Base-by-base conservation (phyloP, 2,888 invertebrate species). In the Lasioglossum vierecki region DNA sequence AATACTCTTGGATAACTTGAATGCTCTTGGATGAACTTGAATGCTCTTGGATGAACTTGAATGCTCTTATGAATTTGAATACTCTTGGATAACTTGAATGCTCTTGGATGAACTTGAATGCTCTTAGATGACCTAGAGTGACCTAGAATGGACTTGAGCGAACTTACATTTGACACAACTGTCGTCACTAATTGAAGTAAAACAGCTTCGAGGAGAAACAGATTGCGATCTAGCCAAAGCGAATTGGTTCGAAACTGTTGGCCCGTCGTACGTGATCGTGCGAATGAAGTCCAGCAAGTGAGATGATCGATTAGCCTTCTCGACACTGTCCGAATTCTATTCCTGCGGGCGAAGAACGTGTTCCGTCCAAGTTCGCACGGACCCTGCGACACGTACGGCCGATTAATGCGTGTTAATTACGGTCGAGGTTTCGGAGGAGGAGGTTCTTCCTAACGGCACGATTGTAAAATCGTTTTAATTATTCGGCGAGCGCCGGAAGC, bases 391-490 rank as follows among this genome's bases (percentile, higher is more conserved):
- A 60, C 44, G 26, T 30, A 41, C 11, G 74, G 60, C 63, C 71
- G 49, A 74, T 13, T 76, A 53, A 74, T 66, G 60, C 68, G 46
- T 60, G 79, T 76, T 84, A 84, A 84, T 84, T 79, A 76, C 76
- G 26, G 60, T 26, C 22, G 39, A 35, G 68, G 66, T 66, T 44
- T 44, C 26, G 66, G 35, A 39, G 35, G 66, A 0, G 35, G 39
- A 68, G 49, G 15, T n/a, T 46, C 35, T 46, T 26, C 66, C 15
- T 60, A 46, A 46, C 72, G 72, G 63, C 18, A 49, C 41, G 72
- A 49, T 57, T 66, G 76, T 66, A 84, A 80, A 84, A 78, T 66
- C 74, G 66, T 80, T 84, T 84, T 78, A 84, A 85, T 84, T 78
- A 84, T 80, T 41, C 66, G n/a, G 6, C 11, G 68, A 60, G 41